Evolutionary conservation across 2,888 invertebrate genomes (phyloP).

Genomic region (Ypsolopha scabrella): DNA sequence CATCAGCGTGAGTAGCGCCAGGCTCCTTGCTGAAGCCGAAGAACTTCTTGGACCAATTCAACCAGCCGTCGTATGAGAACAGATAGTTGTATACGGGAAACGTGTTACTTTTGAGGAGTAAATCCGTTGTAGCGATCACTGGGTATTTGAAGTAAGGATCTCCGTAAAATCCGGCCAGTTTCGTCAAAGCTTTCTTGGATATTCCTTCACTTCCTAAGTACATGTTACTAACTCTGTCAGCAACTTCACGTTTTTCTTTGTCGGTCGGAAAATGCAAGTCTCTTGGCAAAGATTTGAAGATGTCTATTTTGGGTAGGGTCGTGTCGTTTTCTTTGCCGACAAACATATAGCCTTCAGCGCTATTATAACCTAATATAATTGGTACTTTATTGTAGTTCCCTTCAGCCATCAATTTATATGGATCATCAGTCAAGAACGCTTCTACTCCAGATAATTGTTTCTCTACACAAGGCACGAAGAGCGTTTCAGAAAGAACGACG

Average conservation of each 20-base stretch:
- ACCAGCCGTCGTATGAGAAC: constrained; percentile 41
- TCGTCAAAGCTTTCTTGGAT: constrained; percentile 35
- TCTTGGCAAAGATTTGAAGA: constrained; percentile 37
- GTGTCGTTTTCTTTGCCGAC: constrained; percentile 52
- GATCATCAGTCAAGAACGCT: constrained; percentile 36
- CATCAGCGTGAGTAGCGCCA: constrained; percentile 57
- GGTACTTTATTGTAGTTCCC: constrained; percentile 43
- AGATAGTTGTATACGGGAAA: constrained; percentile 40
- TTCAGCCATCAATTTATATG: constrained; percentile 35
- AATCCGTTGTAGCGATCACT: constrained; percentile 31
- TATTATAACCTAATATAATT: constrained; percentile 47
- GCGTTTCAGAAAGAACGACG: constrained; percentile 43
- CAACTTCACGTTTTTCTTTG: constrained; percentile 23
- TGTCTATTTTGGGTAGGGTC: constrained; percentile 33
- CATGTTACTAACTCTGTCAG: constrained; percentile 33
- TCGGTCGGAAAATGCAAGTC: constrained; percentile 35
- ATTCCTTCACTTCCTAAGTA: constrained; percentile 50
- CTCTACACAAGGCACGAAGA: constrained; percentile 56
- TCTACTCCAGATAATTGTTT: constrained; percentile 24
- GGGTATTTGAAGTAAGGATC: constrained; percentile 46
- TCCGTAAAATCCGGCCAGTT: constrained; percentile 44
- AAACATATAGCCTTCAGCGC: constrained; percentile 51
- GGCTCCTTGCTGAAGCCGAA: constrained; percentile 31
- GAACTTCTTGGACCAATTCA: constrained; percentile 41
- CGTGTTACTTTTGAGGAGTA: constrained; percentile 26